Base-by-base conservation (phyloP, 2,113 vertebrate species). In the Silurus meridionalis region DNA sequence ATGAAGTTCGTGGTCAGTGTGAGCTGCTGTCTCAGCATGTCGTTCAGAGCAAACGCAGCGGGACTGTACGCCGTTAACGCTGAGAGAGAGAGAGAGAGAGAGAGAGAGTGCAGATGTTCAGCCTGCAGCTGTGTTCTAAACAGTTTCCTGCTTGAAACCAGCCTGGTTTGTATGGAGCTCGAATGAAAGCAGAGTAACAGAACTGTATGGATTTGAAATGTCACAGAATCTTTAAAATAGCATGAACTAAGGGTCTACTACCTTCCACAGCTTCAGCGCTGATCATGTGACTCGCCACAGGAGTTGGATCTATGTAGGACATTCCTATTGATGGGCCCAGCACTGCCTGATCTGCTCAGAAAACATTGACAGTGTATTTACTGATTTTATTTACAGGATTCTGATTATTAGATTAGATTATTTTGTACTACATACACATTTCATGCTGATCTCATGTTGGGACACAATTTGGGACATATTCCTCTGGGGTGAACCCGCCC, bases 21-120 rank as follows among this genome's bases (percentile, higher is more conserved):
- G 58, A 99, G 79, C 86, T 98, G 97, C 92, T 98, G 96, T 74
- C 94, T 96, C 86, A 98, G 91, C 94, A 97, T 85, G 83, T 97
- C 75, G 0, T 96, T 94, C 3, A 99, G 90, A 0, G 89, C 92
- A 0, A 95, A 90, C 1, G 61, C 85, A 0, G 95, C 91, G 0
- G 97, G 96, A 85, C 92, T 96, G 87, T 95, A 94, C 0, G 91
- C 63, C 0, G 94, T 95, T 89, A 97, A 84, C 69, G 95, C 97
- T 97, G 91, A 28, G 7, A 21, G 5, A 10, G 7, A 4, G 8
- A 57, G 13, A 37, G 37, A 37, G 10, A 10, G 0, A 4, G 8
- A 57, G 13, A 37, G 37, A 37, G 10, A 10, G 72, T 15, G 10
- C 50, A 81, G 37, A 28, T n/a, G 60, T 78, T 81, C 19, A 67